These are phyloP conservation scores for Cerastis leucographa DNA, from an alignment of 2,888 invertebrate species.

Conservation along the genomic window DNA sequence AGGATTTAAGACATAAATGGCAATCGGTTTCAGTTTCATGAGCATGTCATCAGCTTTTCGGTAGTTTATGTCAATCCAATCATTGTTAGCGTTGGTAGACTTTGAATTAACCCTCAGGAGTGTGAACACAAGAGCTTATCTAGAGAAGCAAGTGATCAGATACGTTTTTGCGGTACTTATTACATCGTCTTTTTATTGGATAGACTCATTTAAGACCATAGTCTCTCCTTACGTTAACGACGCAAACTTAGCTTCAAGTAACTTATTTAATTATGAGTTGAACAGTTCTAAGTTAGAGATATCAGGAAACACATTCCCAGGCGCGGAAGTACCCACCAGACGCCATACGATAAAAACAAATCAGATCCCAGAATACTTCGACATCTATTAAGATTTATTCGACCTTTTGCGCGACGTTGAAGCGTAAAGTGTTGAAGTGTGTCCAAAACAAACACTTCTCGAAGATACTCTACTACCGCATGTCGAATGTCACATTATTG, in stretches of 20 bases:
- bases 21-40: neutral
- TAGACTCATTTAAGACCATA: neutral
- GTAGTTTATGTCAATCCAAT: neutral
- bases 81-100: neutral
- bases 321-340: conserved; percentile 28
- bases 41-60: neutral
- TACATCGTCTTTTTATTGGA: neutral
- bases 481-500: conserved; percentile 39
- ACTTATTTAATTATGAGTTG: neutral
- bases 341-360: conserved; percentile 41
- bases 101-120: neutral
- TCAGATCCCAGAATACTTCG: conserved; percentile 33
- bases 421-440: conserved; percentile 28
- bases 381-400: conserved; percentile 32
- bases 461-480: conserved; percentile 9
- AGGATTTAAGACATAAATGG: neutral
- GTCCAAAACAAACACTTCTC: conserved; percentile 31
- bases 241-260: neutral
- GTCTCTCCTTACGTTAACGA: neutral
- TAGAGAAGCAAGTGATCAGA: neutral
- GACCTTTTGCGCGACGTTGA: conserved; percentile 38
- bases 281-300: conserved; percentile 3
- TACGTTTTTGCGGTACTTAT: neutral
- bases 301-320: conserved; percentile 13
- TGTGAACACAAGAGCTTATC: neutral